Conservation (phyloP, 53 echinoderm and acorn worm species). For the Glandiceps talaboti region DNA sequence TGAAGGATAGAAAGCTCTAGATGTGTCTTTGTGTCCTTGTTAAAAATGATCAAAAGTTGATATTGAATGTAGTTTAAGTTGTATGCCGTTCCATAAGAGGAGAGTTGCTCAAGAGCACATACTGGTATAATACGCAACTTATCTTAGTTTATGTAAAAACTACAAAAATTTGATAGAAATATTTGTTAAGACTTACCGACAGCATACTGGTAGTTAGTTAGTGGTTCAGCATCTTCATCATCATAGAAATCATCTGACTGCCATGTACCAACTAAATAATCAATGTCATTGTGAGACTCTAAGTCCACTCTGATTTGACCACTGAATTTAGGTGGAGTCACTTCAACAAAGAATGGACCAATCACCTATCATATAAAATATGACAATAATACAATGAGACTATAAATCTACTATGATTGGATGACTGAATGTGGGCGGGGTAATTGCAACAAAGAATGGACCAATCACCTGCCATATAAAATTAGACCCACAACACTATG, state of each 20-base stretch:
- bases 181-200: background rate
- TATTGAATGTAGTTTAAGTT: too few species aligned
- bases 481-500: too few species aligned
- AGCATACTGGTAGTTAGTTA: background rate
- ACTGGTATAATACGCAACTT: too few species aligned
- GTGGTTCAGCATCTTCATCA: background rate
- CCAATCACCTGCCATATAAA: too few species aligned
- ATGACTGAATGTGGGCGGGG: background rate
- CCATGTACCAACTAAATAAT: background rate
- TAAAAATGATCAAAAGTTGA: too few species aligned
- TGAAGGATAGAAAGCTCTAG: too few species aligned
- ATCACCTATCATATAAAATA: background rate
- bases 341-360: conserved; percentile 7
- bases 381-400: background rate
- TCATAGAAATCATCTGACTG: background rate
- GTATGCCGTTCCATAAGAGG: too few species aligned
- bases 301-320: background rate
- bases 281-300: background rate
- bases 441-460: too few species aligned
- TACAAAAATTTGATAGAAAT: too few species aligned
- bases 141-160: too few species aligned
- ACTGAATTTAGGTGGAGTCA: conserved; percentile 3
- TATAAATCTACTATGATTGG: background rate
- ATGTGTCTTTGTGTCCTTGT: too few species aligned
- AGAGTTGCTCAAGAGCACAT: too few species aligned